These are phyloP conservation scores for Coptotermes formosanus DNA, from an alignment of 1,140 invertebrate species.

Conservation along the genomic window DNA sequence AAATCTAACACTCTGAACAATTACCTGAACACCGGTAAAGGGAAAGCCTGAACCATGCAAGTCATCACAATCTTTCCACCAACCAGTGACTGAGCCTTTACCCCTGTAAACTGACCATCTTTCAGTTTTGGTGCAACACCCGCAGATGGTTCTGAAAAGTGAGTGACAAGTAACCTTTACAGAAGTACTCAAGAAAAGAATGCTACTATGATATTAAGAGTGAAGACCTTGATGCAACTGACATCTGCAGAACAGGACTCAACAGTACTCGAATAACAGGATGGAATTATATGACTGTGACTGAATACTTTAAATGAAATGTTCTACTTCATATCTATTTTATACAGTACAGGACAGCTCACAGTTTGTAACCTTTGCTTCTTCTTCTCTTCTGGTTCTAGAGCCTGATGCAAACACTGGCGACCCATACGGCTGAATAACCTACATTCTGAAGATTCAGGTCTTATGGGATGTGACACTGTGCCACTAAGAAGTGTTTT, in stretches of 20 bases:
- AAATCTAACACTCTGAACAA: not conserved
- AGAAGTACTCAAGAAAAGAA: not conserved
- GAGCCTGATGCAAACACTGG: no score
- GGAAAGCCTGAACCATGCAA: slow-evolving; percentile 45
- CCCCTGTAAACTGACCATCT: slow-evolving; percentile 35
- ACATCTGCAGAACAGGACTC: not conserved
- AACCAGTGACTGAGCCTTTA: slow-evolving; percentile 28
- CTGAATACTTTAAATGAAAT: no score
- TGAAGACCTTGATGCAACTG: not conserved
- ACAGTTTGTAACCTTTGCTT: no score
- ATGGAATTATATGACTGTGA: no score
- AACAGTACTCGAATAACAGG: no score
- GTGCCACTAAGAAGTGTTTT: no score
- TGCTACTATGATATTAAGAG: not conserved
- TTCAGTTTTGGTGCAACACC: slow-evolving; percentile 40
- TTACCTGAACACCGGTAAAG: slow-evolving; percentile 53
- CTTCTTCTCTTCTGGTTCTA: no score
- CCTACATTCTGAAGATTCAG: no score
- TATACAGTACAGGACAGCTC: no score
- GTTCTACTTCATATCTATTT: no score
- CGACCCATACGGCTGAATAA: no score
- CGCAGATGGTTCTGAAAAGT: slow-evolving; percentile 38
- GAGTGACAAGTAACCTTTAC: not conserved
- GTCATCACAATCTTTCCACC: slow-evolving; percentile 29
- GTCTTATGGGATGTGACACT: no score